phyloP scores from a whole-genome alignment of 2,797 vertebrate genomes.

The Adelosebastes latens region DNA sequence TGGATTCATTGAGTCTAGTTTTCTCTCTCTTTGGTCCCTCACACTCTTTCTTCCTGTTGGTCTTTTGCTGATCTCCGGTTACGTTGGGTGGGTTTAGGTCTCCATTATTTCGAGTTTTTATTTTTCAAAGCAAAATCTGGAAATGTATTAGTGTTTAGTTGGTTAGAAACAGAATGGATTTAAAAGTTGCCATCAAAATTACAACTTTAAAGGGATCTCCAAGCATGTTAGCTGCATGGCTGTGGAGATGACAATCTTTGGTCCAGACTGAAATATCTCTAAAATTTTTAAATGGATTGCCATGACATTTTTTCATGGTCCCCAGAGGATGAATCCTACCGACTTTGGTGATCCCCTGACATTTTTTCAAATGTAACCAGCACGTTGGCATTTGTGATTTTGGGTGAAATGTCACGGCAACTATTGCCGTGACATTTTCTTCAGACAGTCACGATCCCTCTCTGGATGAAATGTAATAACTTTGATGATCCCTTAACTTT shows the following conservation, averaged over 20 bases:
- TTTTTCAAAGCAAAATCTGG: not conserved
- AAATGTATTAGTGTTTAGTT: not conserved
- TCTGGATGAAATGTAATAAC: not conserved
- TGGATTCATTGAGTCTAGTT: not conserved
- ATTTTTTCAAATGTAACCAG: not conserved
- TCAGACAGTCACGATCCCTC: not conserved
- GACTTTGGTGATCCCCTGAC: not conserved
- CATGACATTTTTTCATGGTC: not conserved
- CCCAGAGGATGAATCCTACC: not conserved
- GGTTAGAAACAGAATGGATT: not conserved
- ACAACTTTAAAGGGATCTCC: not conserved
- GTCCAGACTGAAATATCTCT: not conserved
- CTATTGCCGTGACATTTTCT: not conserved
- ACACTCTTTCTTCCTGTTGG: constrained; percentile 28
- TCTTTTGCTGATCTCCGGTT: constrained; percentile 27
- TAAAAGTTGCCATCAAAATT: not conserved
- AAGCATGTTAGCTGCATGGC: not conserved
- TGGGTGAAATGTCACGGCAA: not conserved
- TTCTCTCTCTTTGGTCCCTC: constrained; percentile 10
- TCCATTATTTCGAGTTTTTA: not conserved
- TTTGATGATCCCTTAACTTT: not conserved
- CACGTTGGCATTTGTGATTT: not conserved
- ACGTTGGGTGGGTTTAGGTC: not conserved
- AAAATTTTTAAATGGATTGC: not conserved
- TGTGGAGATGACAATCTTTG: not conserved